phyloP scores from a whole-genome alignment of 92 coral and sea anemone species.

The Parazoanthus darwini region DNA sequence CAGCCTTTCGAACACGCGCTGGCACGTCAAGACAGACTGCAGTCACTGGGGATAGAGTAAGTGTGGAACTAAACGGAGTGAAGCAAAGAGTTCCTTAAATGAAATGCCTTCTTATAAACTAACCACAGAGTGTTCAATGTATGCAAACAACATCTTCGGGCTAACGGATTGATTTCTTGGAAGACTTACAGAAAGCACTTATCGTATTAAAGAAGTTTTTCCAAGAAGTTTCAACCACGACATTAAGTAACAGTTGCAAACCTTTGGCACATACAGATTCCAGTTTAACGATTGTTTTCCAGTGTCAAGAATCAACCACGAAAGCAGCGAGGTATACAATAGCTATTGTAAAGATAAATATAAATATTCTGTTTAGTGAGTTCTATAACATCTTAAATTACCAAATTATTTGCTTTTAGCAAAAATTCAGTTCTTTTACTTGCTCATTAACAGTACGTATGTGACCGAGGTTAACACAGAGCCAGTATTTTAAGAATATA shows the following conservation, averaged over 20 bases:
- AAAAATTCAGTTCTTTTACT: too few species aligned
- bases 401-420: too few species aligned
- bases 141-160: background rate
- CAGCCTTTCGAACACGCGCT: background rate
- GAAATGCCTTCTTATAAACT: background rate
- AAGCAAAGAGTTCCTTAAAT: background rate
- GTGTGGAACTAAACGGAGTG: background rate
- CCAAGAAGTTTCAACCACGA: background rate
- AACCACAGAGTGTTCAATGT: background rate
- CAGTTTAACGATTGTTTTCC: background rate
- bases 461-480: too few species aligned
- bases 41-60: background rate
- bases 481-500: too few species aligned
- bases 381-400: too few species aligned
- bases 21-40: background rate
- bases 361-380: too few species aligned
- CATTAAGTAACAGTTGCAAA: background rate
- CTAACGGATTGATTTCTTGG: background rate
- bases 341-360: too few species aligned
- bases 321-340: background rate
- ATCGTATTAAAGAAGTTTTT: background rate
- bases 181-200: background rate
- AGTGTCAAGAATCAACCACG: background rate
- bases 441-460: too few species aligned
- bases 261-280: background rate